phyloP scores from a whole-genome alignment of 2,113 vertebrate species.

The Sturnira hondurensis region DNA sequence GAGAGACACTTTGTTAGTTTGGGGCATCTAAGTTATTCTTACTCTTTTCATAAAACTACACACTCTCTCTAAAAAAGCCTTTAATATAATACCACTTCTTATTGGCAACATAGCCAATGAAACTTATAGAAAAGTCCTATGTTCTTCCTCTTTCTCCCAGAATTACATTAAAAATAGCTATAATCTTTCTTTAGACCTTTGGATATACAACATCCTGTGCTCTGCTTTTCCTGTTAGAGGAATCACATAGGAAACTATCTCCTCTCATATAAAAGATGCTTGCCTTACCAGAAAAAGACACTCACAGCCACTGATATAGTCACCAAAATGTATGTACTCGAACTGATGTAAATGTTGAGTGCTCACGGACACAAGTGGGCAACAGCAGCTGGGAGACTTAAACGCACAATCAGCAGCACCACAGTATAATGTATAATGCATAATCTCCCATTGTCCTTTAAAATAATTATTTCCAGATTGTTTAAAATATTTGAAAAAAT shows the following conservation, averaged over 20 bases:
- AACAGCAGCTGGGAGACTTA: not conserved
- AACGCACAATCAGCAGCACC: not conserved
- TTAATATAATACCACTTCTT: not conserved
- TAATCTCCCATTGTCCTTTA: not conserved
- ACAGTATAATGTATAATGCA: not conserved
- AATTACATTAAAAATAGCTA: slow-evolving; percentile 13
- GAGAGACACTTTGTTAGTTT: not conserved
- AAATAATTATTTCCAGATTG: not conserved
- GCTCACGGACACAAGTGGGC: not conserved
- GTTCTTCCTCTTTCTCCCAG: not conserved
- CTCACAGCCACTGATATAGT: not conserved
- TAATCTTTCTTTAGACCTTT: not conserved
- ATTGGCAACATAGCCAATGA: not conserved
- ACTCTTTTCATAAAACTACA: not conserved
- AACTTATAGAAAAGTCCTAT: not conserved
- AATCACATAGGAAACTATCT: not conserved
- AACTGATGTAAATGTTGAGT: not conserved
- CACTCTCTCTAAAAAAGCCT: not conserved
- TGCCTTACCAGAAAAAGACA: not conserved
- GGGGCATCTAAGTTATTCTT: not conserved
- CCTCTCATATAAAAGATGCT: not conserved
- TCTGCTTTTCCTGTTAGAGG: not conserved
- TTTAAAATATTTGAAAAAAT: not conserved
- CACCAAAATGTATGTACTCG: not conserved
- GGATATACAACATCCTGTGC: not conserved